phyloP scores from a whole-genome alignment of 2,888 invertebrate genomes.

The Rhagonycha fulva region DNA sequence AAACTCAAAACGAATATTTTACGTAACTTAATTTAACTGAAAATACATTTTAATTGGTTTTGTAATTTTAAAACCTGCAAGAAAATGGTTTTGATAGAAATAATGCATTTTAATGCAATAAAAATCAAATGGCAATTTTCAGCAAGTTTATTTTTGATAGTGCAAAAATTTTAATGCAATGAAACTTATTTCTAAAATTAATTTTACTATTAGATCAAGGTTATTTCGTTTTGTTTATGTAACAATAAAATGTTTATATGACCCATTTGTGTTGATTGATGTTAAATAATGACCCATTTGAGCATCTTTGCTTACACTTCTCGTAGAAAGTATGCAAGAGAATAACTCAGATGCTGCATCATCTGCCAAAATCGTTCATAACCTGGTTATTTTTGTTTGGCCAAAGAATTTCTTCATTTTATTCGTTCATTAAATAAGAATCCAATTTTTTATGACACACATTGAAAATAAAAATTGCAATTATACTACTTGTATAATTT shows the following conservation, averaged over 20 bases:
- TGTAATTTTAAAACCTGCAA: background rate
- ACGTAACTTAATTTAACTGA: background rate
- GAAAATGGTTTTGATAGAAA: background rate
- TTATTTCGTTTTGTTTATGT: background rate
- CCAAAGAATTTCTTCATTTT: background rate
- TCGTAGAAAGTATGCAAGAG: slow-evolving; percentile 4
- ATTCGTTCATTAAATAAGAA: background rate
- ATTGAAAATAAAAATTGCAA: too few relatives aligned
- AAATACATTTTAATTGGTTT: background rate
- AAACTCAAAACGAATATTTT: background rate
- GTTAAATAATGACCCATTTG: background rate
- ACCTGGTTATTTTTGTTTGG: background rate
- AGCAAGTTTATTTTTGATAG: background rate
- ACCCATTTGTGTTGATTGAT: background rate
- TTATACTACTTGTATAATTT: too few relatives aligned
- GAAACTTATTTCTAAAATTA: background rate
- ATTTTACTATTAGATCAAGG: background rate
- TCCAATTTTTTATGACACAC: too few relatives aligned
- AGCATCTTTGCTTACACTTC: slow-evolving; percentile 3
- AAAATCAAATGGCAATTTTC: too few relatives aligned
- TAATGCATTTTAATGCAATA: background rate
- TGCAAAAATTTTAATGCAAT: background rate
- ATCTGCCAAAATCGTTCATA: background rate
- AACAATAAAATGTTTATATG: background rate
- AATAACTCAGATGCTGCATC: background rate